Base-by-base conservation (phyloP, 2,888 invertebrate genomes). In the Dusona sp. region DNA sequence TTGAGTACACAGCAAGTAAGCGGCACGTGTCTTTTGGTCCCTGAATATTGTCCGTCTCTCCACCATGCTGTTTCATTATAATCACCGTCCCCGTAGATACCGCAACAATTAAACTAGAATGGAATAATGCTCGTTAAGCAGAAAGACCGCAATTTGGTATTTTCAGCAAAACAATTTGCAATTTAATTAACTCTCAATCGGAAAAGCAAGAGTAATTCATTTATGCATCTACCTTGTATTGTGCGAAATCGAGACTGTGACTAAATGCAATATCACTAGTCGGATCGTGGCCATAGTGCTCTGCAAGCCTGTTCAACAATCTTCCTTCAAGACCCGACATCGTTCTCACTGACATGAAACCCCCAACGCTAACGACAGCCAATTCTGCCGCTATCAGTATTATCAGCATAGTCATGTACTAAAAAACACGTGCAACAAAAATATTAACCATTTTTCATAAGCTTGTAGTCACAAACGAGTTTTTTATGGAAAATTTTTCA, bases 331-430 rank as follows among this genome's bases (percentile, higher is more conserved):
- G 89, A 29, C 93, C 93, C 45, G 92, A 91, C 70, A 94, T 90
- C 79, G 94, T 92, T 33, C 94, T 93, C 87, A 94, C 94, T 74
- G 95, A 94, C 88, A 95, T 87, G 89, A 94, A 82, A 91, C 93
- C 91, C 90, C 93, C 92, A 57, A 91, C 89, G 1, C 91, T 92
- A 3, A 94, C 94, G 19, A 94, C 93, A n/a, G 94, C 92, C 61
- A 95, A 87, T 91, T 95, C 95, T 75, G 94, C 91, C 84, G 94
- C 90, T 87, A 95, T 94, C 81, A 95, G 93, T 22, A 94, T 91
- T 86, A 95, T 92, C 88, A 95, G 91, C 91, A 95, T 94, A 87
- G 94, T 92, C 90, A 95, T 94, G 90, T 95, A 95, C 95, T 95
- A 9, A 89, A 74, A 79, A 57, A n/a, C 33, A 11, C 25, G 19